A percentile compares a stretch with the other conserved stretches of the same genome.
These are phyloP conservation scores for Steatocranus sp. DNA, from an alignment of 2,797 vertebrate species.

Conservation along the genomic window DNA sequence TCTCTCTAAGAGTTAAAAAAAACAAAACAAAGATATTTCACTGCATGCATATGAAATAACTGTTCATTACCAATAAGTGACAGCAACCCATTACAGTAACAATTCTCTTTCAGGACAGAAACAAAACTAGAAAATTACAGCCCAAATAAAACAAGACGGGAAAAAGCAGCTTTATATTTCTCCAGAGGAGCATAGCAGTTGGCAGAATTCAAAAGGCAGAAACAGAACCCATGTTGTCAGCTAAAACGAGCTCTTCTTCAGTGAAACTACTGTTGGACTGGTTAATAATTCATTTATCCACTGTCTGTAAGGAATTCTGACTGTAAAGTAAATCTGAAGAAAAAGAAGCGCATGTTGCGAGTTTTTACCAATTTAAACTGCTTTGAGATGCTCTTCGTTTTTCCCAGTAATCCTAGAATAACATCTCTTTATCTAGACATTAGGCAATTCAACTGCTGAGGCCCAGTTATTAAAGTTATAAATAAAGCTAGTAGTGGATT, in stretches of 20 bases:
- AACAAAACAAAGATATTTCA: background rate
- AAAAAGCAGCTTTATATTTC: background rate
- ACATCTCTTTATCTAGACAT: background rate
- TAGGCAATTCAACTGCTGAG: background rate
- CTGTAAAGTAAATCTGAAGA: background rate
- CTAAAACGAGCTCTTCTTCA: slow-evolving; percentile 20
- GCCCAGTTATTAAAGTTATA: background rate
- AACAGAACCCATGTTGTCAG: background rate
- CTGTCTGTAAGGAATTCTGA: background rate
- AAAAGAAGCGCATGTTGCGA: background rate
- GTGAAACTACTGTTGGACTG: slow-evolving; percentile 6
- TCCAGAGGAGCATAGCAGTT: background rate
- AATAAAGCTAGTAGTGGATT: background rate
- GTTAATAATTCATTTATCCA: slow-evolving; percentile 36
- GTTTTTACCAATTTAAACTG: background rate
- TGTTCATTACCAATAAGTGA: background rate
- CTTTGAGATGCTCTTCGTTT: background rate
- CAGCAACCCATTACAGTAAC: background rate
- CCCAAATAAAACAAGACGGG: background rate
- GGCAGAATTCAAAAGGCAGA: slow-evolving; percentile 9
- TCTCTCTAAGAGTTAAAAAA: rapidly evolving
- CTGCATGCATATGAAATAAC: background rate
- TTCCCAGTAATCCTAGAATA: background rate
- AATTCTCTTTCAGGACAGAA: background rate
- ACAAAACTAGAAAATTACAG: background rate